phyloP scores from a whole-genome alignment of 2,113 vertebrate species.

The Crotalus helleri region DNA sequence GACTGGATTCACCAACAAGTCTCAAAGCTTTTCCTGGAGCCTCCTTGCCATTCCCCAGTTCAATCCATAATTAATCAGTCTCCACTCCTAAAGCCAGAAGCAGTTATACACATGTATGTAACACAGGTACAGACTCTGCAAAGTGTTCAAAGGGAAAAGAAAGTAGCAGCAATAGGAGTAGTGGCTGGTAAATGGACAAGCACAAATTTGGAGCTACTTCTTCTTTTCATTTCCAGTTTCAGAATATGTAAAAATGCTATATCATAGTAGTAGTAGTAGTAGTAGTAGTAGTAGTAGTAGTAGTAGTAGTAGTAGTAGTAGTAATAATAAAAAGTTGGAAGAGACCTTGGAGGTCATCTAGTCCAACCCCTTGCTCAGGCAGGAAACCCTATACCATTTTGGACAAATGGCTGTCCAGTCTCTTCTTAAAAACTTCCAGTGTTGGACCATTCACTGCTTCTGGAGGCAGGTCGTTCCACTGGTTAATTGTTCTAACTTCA shows the following conservation, averaged over 20 bases:
- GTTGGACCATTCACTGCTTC: no score
- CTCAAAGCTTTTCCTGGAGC: not conserved
- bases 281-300: no score
- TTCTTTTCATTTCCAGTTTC: not conserved
- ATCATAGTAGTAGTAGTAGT: no score
- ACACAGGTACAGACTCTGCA: not conserved
- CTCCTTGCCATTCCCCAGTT: not conserved
- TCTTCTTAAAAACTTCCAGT: no score
- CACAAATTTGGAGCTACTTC: not conserved
- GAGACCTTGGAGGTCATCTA: no score
- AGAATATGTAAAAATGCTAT: not conserved
- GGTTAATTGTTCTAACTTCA: not conserved
- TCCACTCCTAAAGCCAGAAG: not conserved
- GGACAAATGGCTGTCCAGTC: no score
- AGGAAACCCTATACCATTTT: no score
- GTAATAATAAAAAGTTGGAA: no score
- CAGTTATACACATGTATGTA: not conserved
- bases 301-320: no score
- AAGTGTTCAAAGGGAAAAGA: not conserved
- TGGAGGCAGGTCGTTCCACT: no score
- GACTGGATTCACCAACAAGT: not conserved
- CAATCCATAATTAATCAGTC: not conserved
- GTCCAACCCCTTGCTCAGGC: no score
- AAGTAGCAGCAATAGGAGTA: not conserved
- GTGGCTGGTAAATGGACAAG: not conserved